Evolutionary conservation across 2,888 invertebrate genomes (phyloP).

Genomic region (Salpingus planirostris): DNA sequence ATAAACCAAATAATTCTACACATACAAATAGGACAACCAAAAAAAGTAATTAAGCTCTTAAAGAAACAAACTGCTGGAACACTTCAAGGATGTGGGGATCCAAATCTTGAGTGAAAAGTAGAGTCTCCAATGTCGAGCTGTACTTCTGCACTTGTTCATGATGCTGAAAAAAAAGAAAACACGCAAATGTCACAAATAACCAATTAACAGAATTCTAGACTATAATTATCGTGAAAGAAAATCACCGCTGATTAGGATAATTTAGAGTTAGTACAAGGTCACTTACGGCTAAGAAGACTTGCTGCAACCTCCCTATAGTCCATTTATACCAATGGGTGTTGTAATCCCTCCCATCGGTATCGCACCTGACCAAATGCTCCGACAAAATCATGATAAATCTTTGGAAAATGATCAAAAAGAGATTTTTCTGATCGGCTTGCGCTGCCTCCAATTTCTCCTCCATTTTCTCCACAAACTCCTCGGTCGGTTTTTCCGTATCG

Average conservation of each 20-base stretch:
- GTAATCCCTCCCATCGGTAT: conserved; percentile 87
- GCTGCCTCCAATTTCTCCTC: conserved; percentile 91
- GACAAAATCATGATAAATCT: conserved; percentile 96
- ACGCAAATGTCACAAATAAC: conserved; percentile 21
- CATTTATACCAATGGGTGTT: conserved; percentile 94
- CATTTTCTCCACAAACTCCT: conserved; percentile 89
- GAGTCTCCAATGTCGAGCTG: conserved; percentile 87
- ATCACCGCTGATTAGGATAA: too few relatives aligned
- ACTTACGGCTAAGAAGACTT: conserved; percentile 86
- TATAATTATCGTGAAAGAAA: too few relatives aligned
- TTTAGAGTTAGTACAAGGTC: too few relatives aligned
- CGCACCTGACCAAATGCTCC: conserved; percentile 88
- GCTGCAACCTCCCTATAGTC: conserved; percentile 88
- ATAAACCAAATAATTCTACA: too few relatives aligned
- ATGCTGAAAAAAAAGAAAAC: too few relatives aligned
- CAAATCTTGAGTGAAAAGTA: conserved; percentile 92
- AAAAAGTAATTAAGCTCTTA: conserved; percentile 72
- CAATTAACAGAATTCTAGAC: conserved; percentile 1
- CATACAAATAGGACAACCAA: too few relatives aligned
- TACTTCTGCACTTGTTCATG: conserved; percentile 97
- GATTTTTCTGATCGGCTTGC: conserved; percentile 92
- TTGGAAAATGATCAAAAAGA: conserved; percentile 95
- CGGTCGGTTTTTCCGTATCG: conserved; percentile 55
- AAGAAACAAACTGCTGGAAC: conserved; percentile 94
- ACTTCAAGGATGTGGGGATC: conserved; percentile 94